These are phyloP conservation scores for Pangasius macronema DNA, from an alignment of 2,797 vertebrate species.

Conservation along the genomic window DNA sequence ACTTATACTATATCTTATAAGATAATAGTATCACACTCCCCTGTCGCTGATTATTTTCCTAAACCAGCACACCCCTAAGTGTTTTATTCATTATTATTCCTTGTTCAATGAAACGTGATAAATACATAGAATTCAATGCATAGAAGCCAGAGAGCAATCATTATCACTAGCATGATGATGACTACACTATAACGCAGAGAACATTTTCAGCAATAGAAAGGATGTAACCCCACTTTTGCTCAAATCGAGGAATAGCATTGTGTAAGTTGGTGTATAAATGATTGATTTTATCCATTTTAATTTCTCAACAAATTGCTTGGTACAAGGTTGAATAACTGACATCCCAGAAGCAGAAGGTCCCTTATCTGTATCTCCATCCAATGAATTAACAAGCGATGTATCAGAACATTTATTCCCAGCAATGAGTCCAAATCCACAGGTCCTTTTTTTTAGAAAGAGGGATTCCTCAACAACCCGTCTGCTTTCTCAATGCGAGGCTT, in stretches of 20 bases:
- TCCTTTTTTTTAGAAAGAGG: neutral
- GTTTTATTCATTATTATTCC: neutral
- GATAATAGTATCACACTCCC: neutral
- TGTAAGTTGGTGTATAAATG: neutral
- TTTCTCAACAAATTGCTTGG: slow-evolving; percentile 7
- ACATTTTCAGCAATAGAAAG: neutral
- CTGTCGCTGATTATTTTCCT: neutral
- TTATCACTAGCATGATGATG: neutral
- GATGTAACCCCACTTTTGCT: neutral
- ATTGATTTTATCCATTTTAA: neutral
- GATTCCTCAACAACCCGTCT: neutral
- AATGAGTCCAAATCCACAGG: slow-evolving; percentile 22
- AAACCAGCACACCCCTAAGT: too few species aligned
- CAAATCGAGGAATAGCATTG: neutral
- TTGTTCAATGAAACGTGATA: neutral
- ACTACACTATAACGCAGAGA: neutral
- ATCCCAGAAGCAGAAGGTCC: neutral
- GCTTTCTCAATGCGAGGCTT: slow-evolving; percentile 53
- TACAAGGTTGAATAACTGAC: neutral
- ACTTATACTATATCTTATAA: too few species aligned
- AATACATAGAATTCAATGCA: too few species aligned
- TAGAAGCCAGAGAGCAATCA: neutral
- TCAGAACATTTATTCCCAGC: neutral
- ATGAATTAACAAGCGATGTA: neutral
- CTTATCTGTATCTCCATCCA: neutral